Percentiles rank a stretch among this genome's conserved stretches.
Conservation (phyloP, 2,113 vertebrate species). For the Poecilia latipinna region DNA sequence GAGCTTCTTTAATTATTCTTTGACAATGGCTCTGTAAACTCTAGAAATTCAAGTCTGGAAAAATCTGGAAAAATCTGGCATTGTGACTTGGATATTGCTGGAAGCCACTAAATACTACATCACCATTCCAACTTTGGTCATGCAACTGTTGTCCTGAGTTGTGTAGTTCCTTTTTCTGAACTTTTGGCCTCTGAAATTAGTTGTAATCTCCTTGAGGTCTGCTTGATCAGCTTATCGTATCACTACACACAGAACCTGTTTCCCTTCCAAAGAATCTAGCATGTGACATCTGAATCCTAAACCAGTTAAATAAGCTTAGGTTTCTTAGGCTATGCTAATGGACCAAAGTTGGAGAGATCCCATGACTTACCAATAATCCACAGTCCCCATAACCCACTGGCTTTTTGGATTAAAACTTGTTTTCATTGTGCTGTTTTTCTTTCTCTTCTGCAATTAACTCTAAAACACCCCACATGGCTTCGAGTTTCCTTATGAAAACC, state of each 20-base stretch:
- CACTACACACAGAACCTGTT: constrained; percentile 46
- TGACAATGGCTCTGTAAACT: too few species aligned
- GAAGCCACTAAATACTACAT: neutral
- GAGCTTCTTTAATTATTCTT: too few species aligned
- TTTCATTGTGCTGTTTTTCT: constrained; percentile 63
- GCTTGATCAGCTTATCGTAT: constrained; percentile 72
- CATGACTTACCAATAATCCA: constrained; percentile 78
- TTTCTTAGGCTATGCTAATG: constrained; percentile 68
- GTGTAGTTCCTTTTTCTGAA: constrained; percentile 18
- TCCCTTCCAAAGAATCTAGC: constrained; percentile 58
- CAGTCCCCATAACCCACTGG: constrained; percentile 37
- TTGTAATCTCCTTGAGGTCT: constrained; percentile 66
- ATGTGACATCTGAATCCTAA: constrained; percentile 78
- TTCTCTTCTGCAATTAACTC: constrained; percentile 48
- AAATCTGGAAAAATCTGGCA: neutral
- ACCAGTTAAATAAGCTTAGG: constrained; percentile 77
- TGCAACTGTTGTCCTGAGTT: constrained; percentile 33
- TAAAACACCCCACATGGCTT: constrained; percentile 33
- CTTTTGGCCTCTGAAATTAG: constrained; percentile 56
- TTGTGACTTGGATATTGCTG: neutral
- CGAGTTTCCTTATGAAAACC: constrained; percentile 52
- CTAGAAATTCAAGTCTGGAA: neutral
- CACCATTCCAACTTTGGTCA: constrained; percentile 3
- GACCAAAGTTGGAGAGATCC: constrained; percentile 67
- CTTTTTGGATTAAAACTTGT: constrained; percentile 65